Conservation (phyloP, 2,888 invertebrate genomes). For the Nezara viridula region DNA sequence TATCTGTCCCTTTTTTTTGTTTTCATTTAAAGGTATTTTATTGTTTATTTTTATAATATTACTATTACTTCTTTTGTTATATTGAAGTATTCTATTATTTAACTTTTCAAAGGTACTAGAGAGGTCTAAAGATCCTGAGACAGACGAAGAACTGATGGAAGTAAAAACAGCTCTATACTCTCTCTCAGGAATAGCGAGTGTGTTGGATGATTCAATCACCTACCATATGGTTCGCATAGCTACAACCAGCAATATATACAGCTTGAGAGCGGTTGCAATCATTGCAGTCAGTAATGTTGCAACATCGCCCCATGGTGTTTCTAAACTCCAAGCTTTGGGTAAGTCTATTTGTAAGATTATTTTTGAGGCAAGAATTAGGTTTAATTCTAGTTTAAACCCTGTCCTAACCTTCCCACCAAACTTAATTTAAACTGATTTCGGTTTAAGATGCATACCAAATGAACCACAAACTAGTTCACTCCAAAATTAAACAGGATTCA, state of each 20-base stretch:
- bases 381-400: no score
- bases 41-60: neutral
- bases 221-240: conserved; percentile 76
- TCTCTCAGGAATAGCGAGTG: conserved; percentile 67
- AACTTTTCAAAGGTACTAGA: conserved; percentile 67
- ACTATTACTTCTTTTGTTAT: conserved; percentile 13
- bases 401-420: no score
- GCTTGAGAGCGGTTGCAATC: conserved; percentile 90
- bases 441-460: neutral
- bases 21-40: no score
- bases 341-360: no score
- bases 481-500: neutral
- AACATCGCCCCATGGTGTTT: conserved; percentile 86
- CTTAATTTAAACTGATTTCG: neutral
- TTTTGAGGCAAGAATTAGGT: no score
- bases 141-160: conserved; percentile 80
- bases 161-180: conserved; percentile 94
- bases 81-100: conserved; percentile 57
- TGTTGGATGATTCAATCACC: conserved; percentile 63
- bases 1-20: no score
- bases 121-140: conserved; percentile 66
- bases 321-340: conserved; percentile 72
- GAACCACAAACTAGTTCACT: neutral
- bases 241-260: conserved; percentile 85
- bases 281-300: conserved; percentile 89